Base-by-base conservation (phyloP, 2,113 vertebrate genomes). In the Orientallactaga bullata region DNA sequence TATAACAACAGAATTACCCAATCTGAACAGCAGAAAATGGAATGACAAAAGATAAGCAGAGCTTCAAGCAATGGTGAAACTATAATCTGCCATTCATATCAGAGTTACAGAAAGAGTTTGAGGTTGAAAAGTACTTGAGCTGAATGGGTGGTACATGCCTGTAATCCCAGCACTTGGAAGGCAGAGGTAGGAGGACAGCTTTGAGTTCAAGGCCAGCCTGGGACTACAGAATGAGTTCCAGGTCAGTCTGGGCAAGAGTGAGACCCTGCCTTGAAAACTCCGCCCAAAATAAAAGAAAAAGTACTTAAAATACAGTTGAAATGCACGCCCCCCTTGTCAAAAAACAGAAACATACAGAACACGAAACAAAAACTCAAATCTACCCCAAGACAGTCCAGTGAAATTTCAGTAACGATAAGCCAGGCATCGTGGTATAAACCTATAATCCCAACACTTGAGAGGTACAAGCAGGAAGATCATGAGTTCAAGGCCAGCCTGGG, bases 221-320 rank as follows among this genome's bases (percentile, higher is more conserved):
- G 55, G 55, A 55, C 55, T 55, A 55, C 15, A 55, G 55, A 55
- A 11, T 55, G 55, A 55, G 55, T 12, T 55, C 55, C 11, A 55
- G 55, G 55, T 55, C 55, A 55, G 55, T 16, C 12, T 55, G 55
- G 15, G 55, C 55, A 8, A 55, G 55, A 55, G 55, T 55, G 55
- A 55, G 12, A 55, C 55, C 55, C 55, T 55, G 15, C 55, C 55
- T 55, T 15, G 55, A 55, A 55, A 5, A 6, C 42, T 47, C 8
- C 42, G 5, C 42, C 42, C 42, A 5, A 47, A 47, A 47, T 47
- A 47, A 47, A 47, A 47, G 5, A 47, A 47, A 47, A 93, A 68
- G 24, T 60, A 95, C 39, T 39, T 77, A 77, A 92, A 88, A 80
- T 80, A 84, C 63, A 60, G 39, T 58, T 88, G 69, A 85, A 90